phyloP scores from a whole-genome alignment of 2,113 vertebrate species.

The Cephalopterus ornatus region DNA sequence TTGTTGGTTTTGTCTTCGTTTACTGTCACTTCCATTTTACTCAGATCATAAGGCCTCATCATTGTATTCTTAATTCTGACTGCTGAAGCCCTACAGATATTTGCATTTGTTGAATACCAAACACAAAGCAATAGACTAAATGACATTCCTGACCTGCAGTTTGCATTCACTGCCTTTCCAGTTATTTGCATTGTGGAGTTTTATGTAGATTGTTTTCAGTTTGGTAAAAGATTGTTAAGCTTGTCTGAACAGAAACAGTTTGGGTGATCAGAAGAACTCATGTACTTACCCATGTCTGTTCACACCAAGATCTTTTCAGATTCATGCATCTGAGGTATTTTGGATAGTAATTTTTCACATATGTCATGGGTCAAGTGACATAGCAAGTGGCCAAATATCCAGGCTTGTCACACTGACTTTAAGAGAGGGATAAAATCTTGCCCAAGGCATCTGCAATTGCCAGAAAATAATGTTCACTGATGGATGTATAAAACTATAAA shows the following conservation, averaged over 20 bases:
- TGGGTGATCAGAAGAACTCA: background rate
- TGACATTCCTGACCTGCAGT: background rate
- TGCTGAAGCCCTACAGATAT: background rate
- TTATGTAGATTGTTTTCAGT: background rate
- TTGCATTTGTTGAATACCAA: background rate
- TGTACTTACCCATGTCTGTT: background rate
- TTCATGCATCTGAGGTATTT: background rate
- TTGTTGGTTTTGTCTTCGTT: background rate
- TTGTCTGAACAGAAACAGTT: background rate
- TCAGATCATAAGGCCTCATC: background rate
- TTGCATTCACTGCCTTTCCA: background rate
- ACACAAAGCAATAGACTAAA: background rate
- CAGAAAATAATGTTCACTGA: background rate
- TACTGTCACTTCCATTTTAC: background rate
- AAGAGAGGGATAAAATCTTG: background rate
- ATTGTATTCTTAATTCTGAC: background rate
- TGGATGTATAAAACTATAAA: background rate
- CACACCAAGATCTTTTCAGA: background rate
- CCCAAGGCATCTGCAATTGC: background rate
- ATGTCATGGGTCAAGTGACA: background rate
- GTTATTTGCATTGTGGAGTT: background rate
- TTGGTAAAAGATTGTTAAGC: background rate
- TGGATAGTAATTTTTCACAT: background rate
- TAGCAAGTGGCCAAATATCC: background rate
- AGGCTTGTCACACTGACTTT: background rate